Conservation (phyloP, 2,113 vertebrate species). For the Crypturellus undulatus region DNA sequence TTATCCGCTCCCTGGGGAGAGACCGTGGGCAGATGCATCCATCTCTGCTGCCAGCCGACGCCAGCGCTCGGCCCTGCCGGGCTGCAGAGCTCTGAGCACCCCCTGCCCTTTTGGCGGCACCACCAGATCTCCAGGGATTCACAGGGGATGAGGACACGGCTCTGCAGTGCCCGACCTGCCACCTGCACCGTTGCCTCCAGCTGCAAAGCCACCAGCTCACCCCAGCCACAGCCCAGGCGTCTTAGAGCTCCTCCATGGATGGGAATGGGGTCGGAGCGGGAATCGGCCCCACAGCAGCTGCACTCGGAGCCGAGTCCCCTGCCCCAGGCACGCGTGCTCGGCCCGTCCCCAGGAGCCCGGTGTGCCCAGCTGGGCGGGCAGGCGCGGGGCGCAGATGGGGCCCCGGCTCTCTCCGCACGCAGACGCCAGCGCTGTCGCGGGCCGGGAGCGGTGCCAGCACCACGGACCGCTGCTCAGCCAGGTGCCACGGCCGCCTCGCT, state of each 20-base stretch:
- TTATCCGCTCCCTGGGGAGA: neutral
- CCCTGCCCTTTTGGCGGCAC: neutral
- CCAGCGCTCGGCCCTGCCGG: accelerated
- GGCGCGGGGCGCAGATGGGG: neutral
- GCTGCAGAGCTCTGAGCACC: neutral
- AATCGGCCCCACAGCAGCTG: accelerated
- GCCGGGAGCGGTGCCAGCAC: neutral
- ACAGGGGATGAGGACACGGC: no score
- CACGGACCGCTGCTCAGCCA: accelerated
- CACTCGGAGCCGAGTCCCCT: neutral
- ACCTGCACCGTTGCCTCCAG: neutral
- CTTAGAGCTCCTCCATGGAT: neutral
- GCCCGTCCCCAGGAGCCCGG: accelerated
- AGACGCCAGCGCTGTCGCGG: accelerated
- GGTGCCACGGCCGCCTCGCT: neutral
- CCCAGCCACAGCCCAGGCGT: neutral
- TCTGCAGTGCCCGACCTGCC: no score
- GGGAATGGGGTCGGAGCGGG: neutral
- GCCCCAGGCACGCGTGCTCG: neutral
- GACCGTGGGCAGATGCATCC: accelerated
- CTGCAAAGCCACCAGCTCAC: neutral
- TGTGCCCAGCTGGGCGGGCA: neutral
- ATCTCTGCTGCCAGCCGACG: neutral
- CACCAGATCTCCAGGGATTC: neutral
- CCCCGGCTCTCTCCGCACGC: accelerated